Base-by-base conservation (phyloP, 2,797 vertebrate species). In the Buphagus erythrorhynchus region DNA sequence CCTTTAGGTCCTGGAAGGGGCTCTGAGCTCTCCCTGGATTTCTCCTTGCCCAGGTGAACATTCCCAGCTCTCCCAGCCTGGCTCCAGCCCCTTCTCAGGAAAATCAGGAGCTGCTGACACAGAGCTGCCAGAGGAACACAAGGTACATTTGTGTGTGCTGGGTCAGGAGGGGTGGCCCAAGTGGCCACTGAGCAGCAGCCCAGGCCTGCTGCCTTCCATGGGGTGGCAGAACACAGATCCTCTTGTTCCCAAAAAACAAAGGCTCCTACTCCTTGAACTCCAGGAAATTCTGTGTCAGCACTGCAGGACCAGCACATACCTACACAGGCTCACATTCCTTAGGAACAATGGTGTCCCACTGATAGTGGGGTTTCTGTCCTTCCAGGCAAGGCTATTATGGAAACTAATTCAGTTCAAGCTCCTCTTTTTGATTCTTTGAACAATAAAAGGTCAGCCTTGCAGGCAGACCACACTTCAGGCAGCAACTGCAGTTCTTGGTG, bases 171-270 rank as follows among this genome's bases (percentile, higher is more conserved):
- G 71, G 17, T 66, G 86, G 65, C 62, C 94, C 78, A 0, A 35
- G 79, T 2, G 45, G 86, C 31, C 91, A 6, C 82, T 1, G 54
- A 1, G 55, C 83, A 65, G 89, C 51, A 29, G 86, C 4, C 83
- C 80, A 25, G 73, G 45, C 52, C 46, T 33, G 9, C 59, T 3
- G 65, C 52, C 36, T 21, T 20, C 7, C 57, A 9, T 3, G 55
- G 81, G 52, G 9, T 2, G 55, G 28, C 67, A 26, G 75, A 93
- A 96, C 95, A 96, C 68, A 76, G 86, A 13, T 9, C 57, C 87
- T 14, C 84, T 96, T 96, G 94, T 93, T 92, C 75, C 82, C 9
- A 36, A 59, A 48, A 11, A 5, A 79, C 82, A 91, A 94, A 89
- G 46, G 89, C 94, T 95, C 94, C 93, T 68, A 94, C 89, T 95